Base-by-base conservation (phyloP, 2,888 invertebrate genomes). In the Temnothorax rugatulus region DNA sequence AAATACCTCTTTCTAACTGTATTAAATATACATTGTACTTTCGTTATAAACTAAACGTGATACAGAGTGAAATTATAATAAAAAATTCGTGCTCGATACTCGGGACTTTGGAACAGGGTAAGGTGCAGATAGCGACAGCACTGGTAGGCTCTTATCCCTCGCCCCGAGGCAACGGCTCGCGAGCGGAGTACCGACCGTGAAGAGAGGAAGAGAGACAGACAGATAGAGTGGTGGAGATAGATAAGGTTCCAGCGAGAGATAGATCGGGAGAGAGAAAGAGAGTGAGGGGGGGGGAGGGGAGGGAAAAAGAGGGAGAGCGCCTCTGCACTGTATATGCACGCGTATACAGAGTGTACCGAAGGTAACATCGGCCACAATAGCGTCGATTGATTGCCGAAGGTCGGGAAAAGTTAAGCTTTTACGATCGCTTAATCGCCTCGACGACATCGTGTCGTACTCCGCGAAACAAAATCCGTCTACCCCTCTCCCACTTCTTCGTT, bases 121-220 rank as follows among this genome's bases (percentile, higher is more conserved):
- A 15, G 8, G 21, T 9, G 2, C 1, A 18, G 25, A 29, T 54
- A n/a, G 4, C 41, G 61, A 61, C 90, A 68, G 77, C 77, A 79
- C 86, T 91, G 81, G 38, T 66, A 50, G 77, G 82, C 82, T 86
- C 87, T 83, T 88, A 88, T 88, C 90, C 90, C 91, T 87, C 50
- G 85, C 90, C 86, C 91, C 88, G 90, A 86, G 88, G 84, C 86
- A 86, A 86, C 86, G 85, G 87, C 86, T 85, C 89, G 87, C 90
- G 89, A 82, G 84, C 90, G 89, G 85, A 91, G 91, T 91, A 90
- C 90, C 92, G 92, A 88, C 90, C 90, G 89, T 75, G 68, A 77
- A 88, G 76, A 88, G 89, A 89, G 88, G 89, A 84, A 83, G 86
- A 88, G 63, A 81, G 87, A 89, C 88, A 64, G 82, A 87, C 74